These are phyloP conservation scores for Otolemur crassicaudatus DNA, from an alignment of 2,797 vertebrate species.

Conservation along the genomic window DNA sequence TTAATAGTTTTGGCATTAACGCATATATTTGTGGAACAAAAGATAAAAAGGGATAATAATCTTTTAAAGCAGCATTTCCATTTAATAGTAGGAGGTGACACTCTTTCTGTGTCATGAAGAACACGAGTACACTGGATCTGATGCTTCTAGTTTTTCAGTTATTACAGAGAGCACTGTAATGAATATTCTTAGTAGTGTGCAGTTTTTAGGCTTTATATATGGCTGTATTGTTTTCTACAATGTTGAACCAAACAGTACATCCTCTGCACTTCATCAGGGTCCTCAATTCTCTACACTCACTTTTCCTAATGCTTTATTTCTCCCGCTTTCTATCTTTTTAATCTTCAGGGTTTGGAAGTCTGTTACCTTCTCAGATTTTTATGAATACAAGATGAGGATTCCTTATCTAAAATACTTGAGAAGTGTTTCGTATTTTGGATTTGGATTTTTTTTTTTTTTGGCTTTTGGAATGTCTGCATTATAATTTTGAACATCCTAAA, in stretches of 20 bases:
- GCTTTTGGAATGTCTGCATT: neutral
- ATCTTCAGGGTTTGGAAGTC: neutral
- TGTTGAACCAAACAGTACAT: neutral
- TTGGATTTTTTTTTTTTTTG: neutral
- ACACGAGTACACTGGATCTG: neutral
- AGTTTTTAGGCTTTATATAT: neutral
- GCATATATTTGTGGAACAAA: neutral
- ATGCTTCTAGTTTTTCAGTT: neutral
- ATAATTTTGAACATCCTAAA: neutral
- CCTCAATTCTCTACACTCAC: neutral
- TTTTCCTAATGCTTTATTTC: neutral
- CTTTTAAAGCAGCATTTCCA: neutral
- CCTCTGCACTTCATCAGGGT: too few relatives aligned
- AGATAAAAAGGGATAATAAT: neutral
- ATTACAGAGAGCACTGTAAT: neutral
- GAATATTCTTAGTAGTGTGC: neutral
- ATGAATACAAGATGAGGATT: neutral
- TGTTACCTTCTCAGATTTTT: constrained; percentile 6
- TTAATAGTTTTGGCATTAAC: neutral
- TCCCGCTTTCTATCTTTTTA: neutral
- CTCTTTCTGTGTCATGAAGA: neutral
- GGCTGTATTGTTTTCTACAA: neutral
- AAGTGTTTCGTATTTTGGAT: neutral
- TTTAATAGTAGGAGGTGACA: neutral
- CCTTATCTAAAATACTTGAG: neutral